Evolutionary conservation across 2,797 vertebrate genomes (phyloP).

Genomic region (Rhinella marina): DNA sequence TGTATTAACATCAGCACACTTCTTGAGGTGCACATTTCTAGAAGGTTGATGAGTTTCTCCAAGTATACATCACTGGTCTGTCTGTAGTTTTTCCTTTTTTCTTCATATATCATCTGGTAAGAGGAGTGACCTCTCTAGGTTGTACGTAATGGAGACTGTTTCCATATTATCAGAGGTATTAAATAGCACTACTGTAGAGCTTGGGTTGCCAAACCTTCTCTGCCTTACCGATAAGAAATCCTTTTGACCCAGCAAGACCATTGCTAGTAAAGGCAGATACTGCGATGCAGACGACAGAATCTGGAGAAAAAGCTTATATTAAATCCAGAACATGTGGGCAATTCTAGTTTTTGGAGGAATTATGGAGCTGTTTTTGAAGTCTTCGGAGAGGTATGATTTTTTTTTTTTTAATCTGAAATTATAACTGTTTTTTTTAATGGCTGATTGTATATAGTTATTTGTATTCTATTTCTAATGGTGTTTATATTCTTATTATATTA

Average conservation of each 20-base stretch:
- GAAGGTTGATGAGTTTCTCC: neutral
- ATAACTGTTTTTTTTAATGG: neutral
- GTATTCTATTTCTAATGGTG: neutral
- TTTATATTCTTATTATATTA: neutral
- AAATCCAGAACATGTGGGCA: neutral
- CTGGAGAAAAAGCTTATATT: neutral
- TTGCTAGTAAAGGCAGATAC: neutral
- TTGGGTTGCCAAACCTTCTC: conserved; percentile 22
- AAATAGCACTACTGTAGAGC: conserved; percentile 1
- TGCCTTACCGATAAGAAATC: conserved; percentile 30
- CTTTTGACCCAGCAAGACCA: conserved; percentile 3
- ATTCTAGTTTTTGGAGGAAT: neutral
- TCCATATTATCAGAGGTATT: conserved; percentile 34
- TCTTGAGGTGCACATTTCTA: neutral
- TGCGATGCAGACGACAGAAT: neutral
- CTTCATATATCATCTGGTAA: neutral
- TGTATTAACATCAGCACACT: neutral
- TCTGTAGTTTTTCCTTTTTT: neutral
- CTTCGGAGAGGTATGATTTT: neutral
- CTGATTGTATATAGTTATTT: neutral
- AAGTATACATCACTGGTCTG: neutral
- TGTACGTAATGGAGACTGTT: conserved; percentile 5
- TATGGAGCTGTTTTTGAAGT: neutral
- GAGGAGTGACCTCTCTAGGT: conserved; percentile 21
- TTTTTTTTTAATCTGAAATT: neutral